A percentile compares a stretch with the other conserved stretches of the same genome.
Conservation (phyloP, 2,888 invertebrate genomes). For the Masnerella sp. region DNA sequence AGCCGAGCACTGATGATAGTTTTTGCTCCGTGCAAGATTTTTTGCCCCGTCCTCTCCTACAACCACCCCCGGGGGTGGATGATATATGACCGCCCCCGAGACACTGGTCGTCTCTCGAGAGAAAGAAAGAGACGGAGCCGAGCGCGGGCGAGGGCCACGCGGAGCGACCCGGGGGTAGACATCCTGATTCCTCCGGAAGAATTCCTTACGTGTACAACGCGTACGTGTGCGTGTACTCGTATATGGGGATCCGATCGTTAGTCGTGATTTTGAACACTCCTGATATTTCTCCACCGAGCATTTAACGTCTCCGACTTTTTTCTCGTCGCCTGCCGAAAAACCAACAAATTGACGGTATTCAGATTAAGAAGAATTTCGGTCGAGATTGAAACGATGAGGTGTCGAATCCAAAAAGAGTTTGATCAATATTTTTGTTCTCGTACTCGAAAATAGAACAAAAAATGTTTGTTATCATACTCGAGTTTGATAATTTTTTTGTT, state of each 20-base stretch:
- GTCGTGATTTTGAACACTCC: slow-evolving; percentile 61
- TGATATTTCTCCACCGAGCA: slow-evolving; percentile 46
- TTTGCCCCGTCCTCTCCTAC: slow-evolving; percentile 62
- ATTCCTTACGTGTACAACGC: slow-evolving; percentile 66
- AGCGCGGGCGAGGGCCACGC: slow-evolving; percentile 39
- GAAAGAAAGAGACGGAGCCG: slow-evolving; percentile 62
- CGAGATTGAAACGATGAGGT: slow-evolving; percentile 21
- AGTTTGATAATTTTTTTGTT: too few relatives aligned
- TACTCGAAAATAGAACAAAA: background rate
- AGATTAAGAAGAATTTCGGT: slow-evolving; percentile 33
- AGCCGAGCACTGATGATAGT: slow-evolving; percentile 77
- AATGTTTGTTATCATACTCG: too few relatives aligned
- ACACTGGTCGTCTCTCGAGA: slow-evolving; percentile 73
- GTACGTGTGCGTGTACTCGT: slow-evolving; percentile 60
- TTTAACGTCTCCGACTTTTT: slow-evolving; percentile 37
- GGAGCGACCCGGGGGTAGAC: slow-evolving; percentile 61
- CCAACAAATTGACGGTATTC: slow-evolving; percentile 41
- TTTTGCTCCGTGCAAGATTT: slow-evolving; percentile 73
- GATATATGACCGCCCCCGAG: slow-evolving; percentile 77
- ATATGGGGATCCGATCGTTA: slow-evolving; percentile 60
- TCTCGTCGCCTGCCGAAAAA: slow-evolving; percentile 21
- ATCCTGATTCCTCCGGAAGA: slow-evolving; percentile 71
- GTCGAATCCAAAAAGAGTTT: slow-evolving; percentile 14
- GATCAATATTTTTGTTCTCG: background rate
- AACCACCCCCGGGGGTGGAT: slow-evolving; percentile 71